Evolutionary conservation across 2,888 invertebrate species (phyloP).

Genomic region (Xylota segnis): DNA sequence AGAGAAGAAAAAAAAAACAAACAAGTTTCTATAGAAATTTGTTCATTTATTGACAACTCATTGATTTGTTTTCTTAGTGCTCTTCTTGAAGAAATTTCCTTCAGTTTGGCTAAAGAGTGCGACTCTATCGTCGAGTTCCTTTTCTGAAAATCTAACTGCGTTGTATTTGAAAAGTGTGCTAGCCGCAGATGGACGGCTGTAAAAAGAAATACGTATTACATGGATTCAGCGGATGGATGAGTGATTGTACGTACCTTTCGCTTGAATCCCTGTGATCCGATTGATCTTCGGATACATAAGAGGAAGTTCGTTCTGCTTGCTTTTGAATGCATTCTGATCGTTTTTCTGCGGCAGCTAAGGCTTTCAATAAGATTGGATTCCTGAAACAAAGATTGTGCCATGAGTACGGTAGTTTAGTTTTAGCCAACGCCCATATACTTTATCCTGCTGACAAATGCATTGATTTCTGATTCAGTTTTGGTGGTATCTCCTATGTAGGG

Average conservation of each 20-base stretch:
- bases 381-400: constrained; percentile 50
- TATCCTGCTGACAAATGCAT: constrained; percentile 71
- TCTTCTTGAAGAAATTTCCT: constrained; percentile 23
- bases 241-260: background rate
- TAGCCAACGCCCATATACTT: constrained; percentile 72
- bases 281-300: too few relatives aligned
- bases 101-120: constrained; percentile 36
- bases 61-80: constrained; percentile 46
- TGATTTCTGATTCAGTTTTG: constrained; percentile 78
- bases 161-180: background rate
- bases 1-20: constrained; percentile 2
- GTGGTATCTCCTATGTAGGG: constrained; percentile 77
- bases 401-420: background rate
- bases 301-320: too few relatives aligned
- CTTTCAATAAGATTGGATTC: constrained; percentile 76
- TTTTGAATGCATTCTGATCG: background rate
- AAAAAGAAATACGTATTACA: background rate
- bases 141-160: background rate
- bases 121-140: constrained; percentile 24
- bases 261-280: too few relatives aligned
- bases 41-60: constrained; percentile 56
- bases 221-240: background rate
- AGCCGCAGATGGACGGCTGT: background rate
- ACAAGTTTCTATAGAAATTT: constrained; percentile 67
- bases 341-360: constrained; percentile 62